Evolutionary conservation across 2,888 invertebrate species (phyloP).

Genomic region (Nephrotoma guestfalica): DNA sequence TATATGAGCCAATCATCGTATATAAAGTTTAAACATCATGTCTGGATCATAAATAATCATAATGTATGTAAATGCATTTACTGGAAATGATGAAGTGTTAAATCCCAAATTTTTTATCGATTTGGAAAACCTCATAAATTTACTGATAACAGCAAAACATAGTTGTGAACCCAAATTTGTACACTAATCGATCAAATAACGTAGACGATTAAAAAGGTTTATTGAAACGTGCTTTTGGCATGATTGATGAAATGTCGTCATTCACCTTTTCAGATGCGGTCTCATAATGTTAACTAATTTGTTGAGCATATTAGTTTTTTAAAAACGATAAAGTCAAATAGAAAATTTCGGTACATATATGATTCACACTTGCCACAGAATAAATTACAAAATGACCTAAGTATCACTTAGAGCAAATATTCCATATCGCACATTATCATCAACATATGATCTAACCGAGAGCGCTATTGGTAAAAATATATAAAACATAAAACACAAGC

Average conservation of each 20-base stretch:
- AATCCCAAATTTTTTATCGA: not conserved
- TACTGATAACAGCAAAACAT: not conserved
- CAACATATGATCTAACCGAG: not conserved
- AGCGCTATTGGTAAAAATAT: not conserved
- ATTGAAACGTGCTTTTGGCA: not conserved
- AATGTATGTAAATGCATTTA: not conserved
- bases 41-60: not conserved
- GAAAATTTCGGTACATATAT: not conserved
- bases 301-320: not conserved
- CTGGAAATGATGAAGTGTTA: not conserved
- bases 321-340: not conserved
- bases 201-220: not conserved
- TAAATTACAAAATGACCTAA: not conserved
- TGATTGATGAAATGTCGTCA: not conserved
- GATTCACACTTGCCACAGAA: not conserved
- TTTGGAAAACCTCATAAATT: not conserved
- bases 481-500: not conserved
- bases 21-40: not conserved
- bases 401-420: not conserved
- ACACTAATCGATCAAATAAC: not conserved
- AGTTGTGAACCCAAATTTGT: not conserved
- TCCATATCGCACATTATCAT: not conserved
- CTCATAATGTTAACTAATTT: not conserved
- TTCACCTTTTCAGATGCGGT: not conserved
- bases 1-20: not conserved